These are phyloP conservation scores for Melanotaenia pygmaea DNA, from an alignment of 2,797 vertebrate species.

Conservation along the genomic window DNA sequence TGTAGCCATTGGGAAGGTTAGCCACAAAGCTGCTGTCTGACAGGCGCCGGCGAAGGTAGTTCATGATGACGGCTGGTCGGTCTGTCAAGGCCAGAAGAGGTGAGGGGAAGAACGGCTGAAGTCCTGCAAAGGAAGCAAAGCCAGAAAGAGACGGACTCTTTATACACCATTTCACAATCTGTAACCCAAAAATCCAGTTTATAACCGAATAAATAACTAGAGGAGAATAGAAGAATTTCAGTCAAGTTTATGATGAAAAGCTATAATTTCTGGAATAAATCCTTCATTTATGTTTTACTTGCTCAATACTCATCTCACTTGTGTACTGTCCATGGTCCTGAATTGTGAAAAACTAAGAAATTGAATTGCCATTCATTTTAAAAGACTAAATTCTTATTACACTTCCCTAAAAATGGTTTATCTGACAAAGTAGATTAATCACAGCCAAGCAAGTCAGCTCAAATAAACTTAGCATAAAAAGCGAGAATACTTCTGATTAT, in stretches of 20 bases:
- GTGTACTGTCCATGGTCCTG: neutral
- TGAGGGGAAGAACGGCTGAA: conserved; percentile 32
- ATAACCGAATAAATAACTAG: neutral
- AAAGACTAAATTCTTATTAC: neutral
- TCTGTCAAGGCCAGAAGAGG: conserved; percentile 61
- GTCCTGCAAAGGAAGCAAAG: conserved; percentile 39
- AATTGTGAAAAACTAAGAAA: neutral
- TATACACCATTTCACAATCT: neutral
- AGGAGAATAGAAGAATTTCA: neutral
- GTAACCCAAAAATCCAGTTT: no score
- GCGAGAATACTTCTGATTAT: no score
- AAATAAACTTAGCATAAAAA: no score
- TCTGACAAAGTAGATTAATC: no score
- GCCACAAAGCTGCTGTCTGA: conserved; percentile 98
- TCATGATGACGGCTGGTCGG: conserved; percentile 83
- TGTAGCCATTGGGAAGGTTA: conserved; percentile 96
- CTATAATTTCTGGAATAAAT: neutral
- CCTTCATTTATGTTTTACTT: no score
- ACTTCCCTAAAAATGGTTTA: neutral
- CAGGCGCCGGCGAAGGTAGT: conserved; percentile 95
- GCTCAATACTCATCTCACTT: no score
- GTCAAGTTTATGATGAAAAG: neutral
- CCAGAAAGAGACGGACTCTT: neutral
- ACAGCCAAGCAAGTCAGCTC: no score
- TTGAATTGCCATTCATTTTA: neutral